Percentiles rank a stretch among this genome's conserved stretches.
Conservation (phyloP, 2,113 vertebrate genomes). For the Sinocyclocheilus grahami region DNA sequence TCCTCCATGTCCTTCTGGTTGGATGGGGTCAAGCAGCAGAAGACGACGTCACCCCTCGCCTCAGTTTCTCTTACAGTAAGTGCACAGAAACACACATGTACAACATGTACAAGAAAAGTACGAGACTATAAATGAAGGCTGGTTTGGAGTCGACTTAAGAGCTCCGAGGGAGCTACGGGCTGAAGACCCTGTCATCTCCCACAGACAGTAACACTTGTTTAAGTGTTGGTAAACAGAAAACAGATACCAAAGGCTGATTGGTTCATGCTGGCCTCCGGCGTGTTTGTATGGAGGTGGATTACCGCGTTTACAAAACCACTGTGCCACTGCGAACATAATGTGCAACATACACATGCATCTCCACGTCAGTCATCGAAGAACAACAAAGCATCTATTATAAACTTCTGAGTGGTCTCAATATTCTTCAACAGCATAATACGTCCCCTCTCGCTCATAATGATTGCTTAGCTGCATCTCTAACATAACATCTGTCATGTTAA, state of each 20-base stretch:
- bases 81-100: conserved; percentile 4
- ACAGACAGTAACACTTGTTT: conserved; percentile 52
- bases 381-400: neutral
- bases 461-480: conserved; percentile 18
- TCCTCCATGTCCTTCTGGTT: conserved; percentile 56
- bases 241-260: conserved; percentile 16
- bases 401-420: neutral
- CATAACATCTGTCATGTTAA: conserved; percentile 52
- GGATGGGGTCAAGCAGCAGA: conserved; percentile 60
- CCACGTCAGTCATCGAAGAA: neutral
- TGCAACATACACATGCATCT: neutral
- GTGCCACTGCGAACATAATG: neutral
- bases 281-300: conserved; percentile 28
- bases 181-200: conserved; percentile 35
- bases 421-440: neutral
- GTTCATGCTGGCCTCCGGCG: neutral
- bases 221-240: conserved; percentile 56
- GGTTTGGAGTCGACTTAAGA: conserved; percentile 26
- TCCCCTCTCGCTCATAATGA: conserved; percentile 29
- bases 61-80: conserved; percentile 79
- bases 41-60: conserved; percentile 76
- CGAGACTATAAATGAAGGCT: conserved; percentile 39
- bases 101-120: neutral
- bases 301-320: conserved; percentile 4
- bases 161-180: conserved; percentile 44